These are phyloP conservation scores for Etheostoma perlongum DNA, from an alignment of 2,797 vertebrate species.

Conservation along the genomic window DNA sequence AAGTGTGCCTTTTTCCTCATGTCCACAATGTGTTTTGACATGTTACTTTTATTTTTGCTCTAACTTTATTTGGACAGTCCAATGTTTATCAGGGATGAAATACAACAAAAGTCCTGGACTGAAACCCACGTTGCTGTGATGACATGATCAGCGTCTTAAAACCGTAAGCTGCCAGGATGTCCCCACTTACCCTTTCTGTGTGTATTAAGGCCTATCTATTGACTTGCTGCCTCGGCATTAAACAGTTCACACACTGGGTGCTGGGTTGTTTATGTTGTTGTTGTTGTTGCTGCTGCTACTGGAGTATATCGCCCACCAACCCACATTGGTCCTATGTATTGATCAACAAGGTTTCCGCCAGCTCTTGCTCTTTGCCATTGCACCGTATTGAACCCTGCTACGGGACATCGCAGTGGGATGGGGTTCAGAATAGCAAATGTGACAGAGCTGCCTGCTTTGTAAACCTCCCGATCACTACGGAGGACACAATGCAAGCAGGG, in stretches of 20 bases:
- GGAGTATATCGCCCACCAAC: conserved; percentile 37
- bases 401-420: conserved; percentile 39
- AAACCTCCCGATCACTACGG: conserved; percentile 21
- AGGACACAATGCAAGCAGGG: conserved; percentile 25
- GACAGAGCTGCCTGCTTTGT: conserved; percentile 38
- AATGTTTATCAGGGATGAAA: not conserved
- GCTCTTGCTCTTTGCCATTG: conserved; percentile 34
- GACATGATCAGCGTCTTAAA: conserved; percentile 26
- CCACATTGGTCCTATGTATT: conserved; percentile 42
- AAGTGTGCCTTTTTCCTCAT: not conserved
- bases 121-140: conserved; percentile 8
- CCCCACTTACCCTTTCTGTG: conserved; percentile 18
- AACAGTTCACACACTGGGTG: conserved; percentile 41
- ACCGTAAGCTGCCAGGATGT: not conserved
- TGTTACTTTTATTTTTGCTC: not conserved
- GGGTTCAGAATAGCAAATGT: conserved; percentile 42
- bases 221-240: conserved; percentile 53
- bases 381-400: conserved; percentile 48
- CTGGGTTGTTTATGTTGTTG: conserved; percentile 49
- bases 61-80: not conserved
- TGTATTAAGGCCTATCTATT: conserved; percentile 29
- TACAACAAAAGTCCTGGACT: not conserved
- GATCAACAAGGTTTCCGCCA: conserved; percentile 47
- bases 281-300: conserved; percentile 44
- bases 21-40: not conserved